These are phyloP conservation scores for Spinus olivaceus DNA, from an alignment of 2,797 vertebrate species.

Conservation along the genomic window DNA sequence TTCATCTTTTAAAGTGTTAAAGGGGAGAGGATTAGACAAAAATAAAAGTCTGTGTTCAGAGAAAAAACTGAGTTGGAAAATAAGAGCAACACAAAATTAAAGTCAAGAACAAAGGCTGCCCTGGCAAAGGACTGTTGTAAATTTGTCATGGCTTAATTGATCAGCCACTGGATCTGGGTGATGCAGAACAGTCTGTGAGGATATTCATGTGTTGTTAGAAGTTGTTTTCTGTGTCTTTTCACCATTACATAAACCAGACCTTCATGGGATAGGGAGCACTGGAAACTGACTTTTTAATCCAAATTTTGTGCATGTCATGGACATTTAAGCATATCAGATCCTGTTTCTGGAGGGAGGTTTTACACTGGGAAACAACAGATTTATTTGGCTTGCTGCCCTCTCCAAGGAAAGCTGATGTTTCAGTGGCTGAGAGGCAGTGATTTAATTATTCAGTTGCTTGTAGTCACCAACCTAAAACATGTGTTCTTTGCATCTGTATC, in stretches of 20 bases:
- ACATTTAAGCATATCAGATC: not conserved
- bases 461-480: not conserved
- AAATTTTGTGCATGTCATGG: not conserved
- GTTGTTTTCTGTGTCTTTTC: not conserved
- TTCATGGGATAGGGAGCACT: not conserved
- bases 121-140: not conserved
- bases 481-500: not conserved
- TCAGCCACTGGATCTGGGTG: not conserved
- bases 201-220: not conserved
- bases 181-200: not conserved
- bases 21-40: not conserved
- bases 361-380: not conserved
- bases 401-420: not conserved
- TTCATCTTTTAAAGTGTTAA: not conserved
- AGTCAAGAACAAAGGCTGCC: not conserved
- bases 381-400: not conserved
- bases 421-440: not conserved
- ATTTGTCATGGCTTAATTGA: not conserved
- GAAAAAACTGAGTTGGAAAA: not conserved
- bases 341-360: not conserved
- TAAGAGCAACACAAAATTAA: not conserved
- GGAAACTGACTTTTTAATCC: not conserved
- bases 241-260: not conserved
- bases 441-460: not conserved
- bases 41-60: not conserved